Evolutionary conservation across 2,113 vertebrate genomes (phyloP).

Genomic region (Myiagra hebetior): DNA sequence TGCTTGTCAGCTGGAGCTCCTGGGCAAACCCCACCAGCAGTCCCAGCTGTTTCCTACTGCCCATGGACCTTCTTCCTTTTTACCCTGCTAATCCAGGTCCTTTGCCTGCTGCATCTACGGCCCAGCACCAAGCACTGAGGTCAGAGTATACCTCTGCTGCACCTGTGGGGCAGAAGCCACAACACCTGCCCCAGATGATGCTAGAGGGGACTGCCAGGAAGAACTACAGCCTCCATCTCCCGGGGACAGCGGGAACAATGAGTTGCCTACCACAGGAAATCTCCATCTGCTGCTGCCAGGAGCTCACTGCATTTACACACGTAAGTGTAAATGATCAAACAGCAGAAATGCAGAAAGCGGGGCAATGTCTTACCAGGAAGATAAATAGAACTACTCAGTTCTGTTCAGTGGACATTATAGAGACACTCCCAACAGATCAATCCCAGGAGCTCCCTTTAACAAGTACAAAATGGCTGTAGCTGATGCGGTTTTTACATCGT

Average conservation of each 20-base stretch:
- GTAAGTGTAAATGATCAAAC: fast-evolving
- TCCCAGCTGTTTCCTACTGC: neutral
- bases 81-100: neutral
- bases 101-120: neutral
- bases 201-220: too few relatives aligned
- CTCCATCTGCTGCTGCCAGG: neutral
- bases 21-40: neutral
- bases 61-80: neutral
- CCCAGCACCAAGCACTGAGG: neutral
- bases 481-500: neutral
- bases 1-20: neutral
- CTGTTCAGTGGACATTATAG: neutral
- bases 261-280: neutral
- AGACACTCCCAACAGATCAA: neutral
- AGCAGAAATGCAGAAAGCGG: neutral
- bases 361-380: fast-evolving
- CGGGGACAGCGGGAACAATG: fast-evolving
- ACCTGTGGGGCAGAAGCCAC: neutral
- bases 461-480: neutral
- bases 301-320: neutral
- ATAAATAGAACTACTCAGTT: fast-evolving
- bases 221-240: neutral
- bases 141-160: neutral
- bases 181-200: neutral
- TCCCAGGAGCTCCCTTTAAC: neutral